Evolutionary conservation across 2,797 vertebrate genomes (phyloP).

Genomic region (Esox masquinongy): DNA sequence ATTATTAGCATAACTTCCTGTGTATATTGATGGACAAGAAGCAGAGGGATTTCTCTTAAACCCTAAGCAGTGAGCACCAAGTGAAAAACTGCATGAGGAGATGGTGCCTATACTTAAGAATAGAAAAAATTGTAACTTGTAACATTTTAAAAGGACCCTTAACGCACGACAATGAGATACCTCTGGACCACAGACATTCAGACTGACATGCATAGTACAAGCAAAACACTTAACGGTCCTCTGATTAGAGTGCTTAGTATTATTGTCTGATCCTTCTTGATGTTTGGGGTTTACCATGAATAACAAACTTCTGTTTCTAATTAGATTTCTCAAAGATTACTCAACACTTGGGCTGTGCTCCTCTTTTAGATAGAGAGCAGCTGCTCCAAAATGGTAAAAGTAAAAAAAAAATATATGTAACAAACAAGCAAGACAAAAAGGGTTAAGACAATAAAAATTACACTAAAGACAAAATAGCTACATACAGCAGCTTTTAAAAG

Average conservation of each 20-base stretch:
- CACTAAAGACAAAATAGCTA: background rate
- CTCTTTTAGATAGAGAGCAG: background rate
- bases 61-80: no score
- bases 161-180: no score
- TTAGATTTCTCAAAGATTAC: background rate
- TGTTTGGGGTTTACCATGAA: conserved; percentile 3
- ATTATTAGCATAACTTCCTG: no score
- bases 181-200: background rate
- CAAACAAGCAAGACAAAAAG: background rate
- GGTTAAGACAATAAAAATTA: background rate
- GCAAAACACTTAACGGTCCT: background rate
- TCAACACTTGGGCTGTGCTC: background rate
- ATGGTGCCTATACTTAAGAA: no score
- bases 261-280: conserved; percentile 1
- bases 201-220: background rate
- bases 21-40: no score
- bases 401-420: background rate
- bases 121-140: no score
- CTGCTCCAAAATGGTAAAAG: background rate
- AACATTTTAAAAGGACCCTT: no score
- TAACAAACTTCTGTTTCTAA: conserved; percentile 3
- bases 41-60: no score
- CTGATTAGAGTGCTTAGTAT: background rate
- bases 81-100: no score
- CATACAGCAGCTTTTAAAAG: background rate